A percentile compares a stretch with the other conserved stretches of the same genome.
phyloP scores from a whole-genome alignment of 1,140 invertebrate species.

The Rhynchophorus ferrugineus region DNA sequence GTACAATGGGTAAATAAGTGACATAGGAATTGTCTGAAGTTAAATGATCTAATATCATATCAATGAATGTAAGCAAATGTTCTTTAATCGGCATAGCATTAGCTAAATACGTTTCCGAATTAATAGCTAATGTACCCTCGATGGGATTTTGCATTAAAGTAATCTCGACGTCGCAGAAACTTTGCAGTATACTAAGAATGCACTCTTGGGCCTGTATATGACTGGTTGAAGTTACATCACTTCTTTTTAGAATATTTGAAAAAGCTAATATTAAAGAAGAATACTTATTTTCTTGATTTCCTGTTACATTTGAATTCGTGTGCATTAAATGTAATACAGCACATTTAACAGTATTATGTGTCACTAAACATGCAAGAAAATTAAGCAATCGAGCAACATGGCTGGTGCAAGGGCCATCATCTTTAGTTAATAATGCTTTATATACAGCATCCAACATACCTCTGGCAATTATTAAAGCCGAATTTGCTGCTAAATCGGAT shows the following conservation, averaged over 20 bases:
- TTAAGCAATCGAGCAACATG: slow-evolving; percentile 63
- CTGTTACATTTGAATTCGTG: slow-evolving; percentile 42
- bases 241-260: slow-evolving; percentile 56
- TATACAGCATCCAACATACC: slow-evolving; percentile 59
- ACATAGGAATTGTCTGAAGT: slow-evolving; percentile 55
- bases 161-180: slow-evolving; percentile 71
- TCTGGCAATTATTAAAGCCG: slow-evolving; percentile 71
- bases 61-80: slow-evolving; percentile 53
- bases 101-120: slow-evolving; percentile 47
- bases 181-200: slow-evolving; percentile 61
- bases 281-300: slow-evolving; percentile 67
- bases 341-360: slow-evolving; percentile 69
- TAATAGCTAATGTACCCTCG: slow-evolving; percentile 26
- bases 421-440: slow-evolving; percentile 28
- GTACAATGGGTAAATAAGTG: slow-evolving; percentile 59
- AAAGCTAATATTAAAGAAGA: slow-evolving; percentile 59
- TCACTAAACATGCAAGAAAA: slow-evolving; percentile 71
- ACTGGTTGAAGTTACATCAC: slow-evolving; percentile 41
- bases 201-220: slow-evolving; percentile 61
- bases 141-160: slow-evolving; percentile 46
- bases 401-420: slow-evolving; percentile 31
- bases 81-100: slow-evolving; percentile 67
- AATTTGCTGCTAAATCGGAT: slow-evolving; percentile 82
- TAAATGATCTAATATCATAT: slow-evolving; percentile 63
- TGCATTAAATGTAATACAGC: slow-evolving; percentile 60